Conservation (phyloP, 1,140 invertebrate species). For the Aphelinus atriplicis region DNA sequence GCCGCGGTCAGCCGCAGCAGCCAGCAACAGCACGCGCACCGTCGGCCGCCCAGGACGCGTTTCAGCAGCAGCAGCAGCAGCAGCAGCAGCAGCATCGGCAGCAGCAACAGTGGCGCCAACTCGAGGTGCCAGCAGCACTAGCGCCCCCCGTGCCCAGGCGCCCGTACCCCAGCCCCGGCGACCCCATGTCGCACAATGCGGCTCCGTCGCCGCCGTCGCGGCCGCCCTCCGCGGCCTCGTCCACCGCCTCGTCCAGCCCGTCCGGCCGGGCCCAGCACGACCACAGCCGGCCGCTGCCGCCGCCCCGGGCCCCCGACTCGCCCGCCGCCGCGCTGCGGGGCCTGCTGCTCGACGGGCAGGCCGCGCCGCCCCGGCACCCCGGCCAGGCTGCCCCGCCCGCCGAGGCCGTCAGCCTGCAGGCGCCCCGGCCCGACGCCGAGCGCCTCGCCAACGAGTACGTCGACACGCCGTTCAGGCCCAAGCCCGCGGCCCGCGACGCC, state of each 20-base stretch:
- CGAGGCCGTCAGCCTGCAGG: conserved; percentile 73
- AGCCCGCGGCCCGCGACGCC: conserved; percentile 42
- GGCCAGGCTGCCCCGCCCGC: conserved; percentile 34
- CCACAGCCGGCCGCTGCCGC: conserved; percentile 57
- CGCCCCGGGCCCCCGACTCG: conserved; percentile 48
- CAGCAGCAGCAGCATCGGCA: background rate
- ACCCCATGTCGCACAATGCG: conserved; percentile 61
- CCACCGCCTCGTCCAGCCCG: conserved; percentile 43
- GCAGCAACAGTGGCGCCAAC: conserved; percentile 31
- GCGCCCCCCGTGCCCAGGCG: conserved; percentile 30
- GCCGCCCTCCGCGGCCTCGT: conserved; percentile 59
- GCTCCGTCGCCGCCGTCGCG: conserved; percentile 59
- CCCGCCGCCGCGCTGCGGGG: conserved; percentile 45
- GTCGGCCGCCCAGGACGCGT: conserved; percentile 39
- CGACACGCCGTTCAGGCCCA: conserved; percentile 76
- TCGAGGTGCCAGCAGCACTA: conserved; percentile 28
- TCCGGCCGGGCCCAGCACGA: conserved; percentile 45
- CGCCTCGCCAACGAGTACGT: conserved; percentile 85
- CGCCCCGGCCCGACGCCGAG: conserved; percentile 80
- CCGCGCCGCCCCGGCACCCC: conserved; percentile 44
- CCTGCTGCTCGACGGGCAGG: conserved; percentile 1
- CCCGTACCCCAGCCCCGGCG: conserved; percentile 15
- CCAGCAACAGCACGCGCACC: conserved; percentile 33
- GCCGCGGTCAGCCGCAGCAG: conserved; percentile 19
- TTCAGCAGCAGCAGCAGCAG: conserved; percentile 3